These are phyloP conservation scores for Cydia strobilella DNA, from an alignment of 1,140 invertebrate species.

Conservation along the genomic window DNA sequence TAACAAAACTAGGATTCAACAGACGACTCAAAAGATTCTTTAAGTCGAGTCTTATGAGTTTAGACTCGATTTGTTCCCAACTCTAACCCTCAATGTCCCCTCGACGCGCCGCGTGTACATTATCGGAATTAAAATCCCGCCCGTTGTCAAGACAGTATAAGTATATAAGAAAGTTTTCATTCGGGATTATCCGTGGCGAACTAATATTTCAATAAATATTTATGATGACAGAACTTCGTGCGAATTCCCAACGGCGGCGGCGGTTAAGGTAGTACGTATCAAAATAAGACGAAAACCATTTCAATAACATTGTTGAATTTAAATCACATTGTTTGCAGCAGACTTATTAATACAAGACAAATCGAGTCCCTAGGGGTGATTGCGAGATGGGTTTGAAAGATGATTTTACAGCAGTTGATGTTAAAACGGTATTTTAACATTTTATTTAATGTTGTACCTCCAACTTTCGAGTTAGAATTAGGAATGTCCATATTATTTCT, in stretches of 20 bases:
- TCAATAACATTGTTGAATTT: not conserved
- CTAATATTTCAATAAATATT: constrained; percentile 33
- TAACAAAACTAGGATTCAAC: too few relatives aligned
- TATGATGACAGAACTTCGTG: constrained; percentile 22
- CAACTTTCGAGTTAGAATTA: too few relatives aligned
- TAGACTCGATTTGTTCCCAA: too few relatives aligned
- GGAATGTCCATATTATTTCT: too few relatives aligned
- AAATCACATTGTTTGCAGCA: constrained; percentile 26
- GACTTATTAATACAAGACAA: constrained; percentile 21
- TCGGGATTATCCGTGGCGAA: not conserved
- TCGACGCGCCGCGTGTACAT: constrained; percentile 21
- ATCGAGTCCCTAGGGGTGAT: not conserved
- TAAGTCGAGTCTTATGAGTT: too few relatives aligned
- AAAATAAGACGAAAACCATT: too few relatives aligned
- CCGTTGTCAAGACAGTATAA: constrained; percentile 20
- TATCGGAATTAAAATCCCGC: constrained; percentile 27
- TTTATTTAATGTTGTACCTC: too few relatives aligned
- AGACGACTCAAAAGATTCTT: too few relatives aligned
- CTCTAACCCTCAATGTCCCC: not conserved
- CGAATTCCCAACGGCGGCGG: not conserved
- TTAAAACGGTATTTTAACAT: not conserved
- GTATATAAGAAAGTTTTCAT: constrained; percentile 28
- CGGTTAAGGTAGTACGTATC: too few relatives aligned
- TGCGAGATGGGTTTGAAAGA: not conserved
- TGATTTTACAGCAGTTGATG: not conserved